phyloP scores from a whole-genome alignment of 2,797 vertebrate genomes.

The Gobio occitaniae region DNA sequence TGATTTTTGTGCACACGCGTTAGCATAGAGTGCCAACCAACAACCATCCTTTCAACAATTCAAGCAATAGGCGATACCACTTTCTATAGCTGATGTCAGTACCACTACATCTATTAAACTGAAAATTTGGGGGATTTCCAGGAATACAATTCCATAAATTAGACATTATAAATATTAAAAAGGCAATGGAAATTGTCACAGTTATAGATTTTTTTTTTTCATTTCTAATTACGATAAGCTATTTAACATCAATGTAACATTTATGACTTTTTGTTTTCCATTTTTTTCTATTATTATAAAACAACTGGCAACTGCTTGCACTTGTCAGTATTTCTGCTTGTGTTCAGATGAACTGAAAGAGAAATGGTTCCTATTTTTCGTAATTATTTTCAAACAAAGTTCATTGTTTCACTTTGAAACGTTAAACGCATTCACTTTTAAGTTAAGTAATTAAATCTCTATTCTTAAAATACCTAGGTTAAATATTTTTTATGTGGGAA shows the following conservation, averaged over 20 bases:
- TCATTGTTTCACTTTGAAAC: neutral
- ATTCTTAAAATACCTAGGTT: neutral
- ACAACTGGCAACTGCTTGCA: neutral
- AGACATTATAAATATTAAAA: neutral
- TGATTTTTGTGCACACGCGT: slow-evolving; percentile 6
- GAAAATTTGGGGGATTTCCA: neutral
- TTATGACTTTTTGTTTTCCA: neutral
- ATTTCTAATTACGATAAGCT: neutral
- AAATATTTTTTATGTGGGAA: neutral
- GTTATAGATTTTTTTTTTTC: neutral
- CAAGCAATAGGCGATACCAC: neutral
- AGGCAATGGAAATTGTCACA: neutral
- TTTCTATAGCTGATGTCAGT: neutral
- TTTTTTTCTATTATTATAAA: neutral
- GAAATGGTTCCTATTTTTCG: neutral
- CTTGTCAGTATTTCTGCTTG: neutral
- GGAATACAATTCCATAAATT: neutral
- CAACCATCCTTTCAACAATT: neutral
- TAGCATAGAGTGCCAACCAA: neutral
- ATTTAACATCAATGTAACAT: neutral
- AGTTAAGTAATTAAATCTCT: neutral
- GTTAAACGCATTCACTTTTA: neutral
- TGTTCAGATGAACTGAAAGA: neutral
- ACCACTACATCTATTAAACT: neutral
- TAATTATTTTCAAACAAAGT: neutral